Base-by-base conservation (phyloP, 2,113 vertebrate species). In the Poeciliopsis turrubarensis region DNA sequence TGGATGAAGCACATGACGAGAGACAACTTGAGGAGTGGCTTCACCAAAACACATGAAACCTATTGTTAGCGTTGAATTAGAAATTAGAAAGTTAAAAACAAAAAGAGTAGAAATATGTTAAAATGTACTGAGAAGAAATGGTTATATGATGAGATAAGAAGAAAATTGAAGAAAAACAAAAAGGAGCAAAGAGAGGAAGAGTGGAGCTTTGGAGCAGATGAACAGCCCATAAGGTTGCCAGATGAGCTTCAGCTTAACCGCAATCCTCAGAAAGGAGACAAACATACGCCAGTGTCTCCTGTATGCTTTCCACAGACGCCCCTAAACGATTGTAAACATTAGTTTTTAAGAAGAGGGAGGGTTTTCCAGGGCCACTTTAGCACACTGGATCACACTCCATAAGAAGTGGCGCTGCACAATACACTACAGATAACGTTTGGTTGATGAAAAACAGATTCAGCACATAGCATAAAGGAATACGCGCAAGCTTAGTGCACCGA, bases 311-410 rank as follows among this genome's bases (percentile, higher is more conserved):
- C 83, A 82, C 78, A 66, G 88, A 90, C 88, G 80, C 78, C 87
- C 80, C 82, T 90, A 93, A 94, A 91, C 65, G 83, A 92, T 82
- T 92, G 93, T 93, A 94, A 94, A 94, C 92, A 94, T 93, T 90
- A 88, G 84, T 92, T 89, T 86, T 89, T 41, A 14, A 89, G 82
- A 84, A 84, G 67, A 81, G 73, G 82, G 85, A 86, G 75, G 81
- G 73, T 41, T 87, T 86, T 81, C 62, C 6, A 1, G 83, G 86
- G 86, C 76, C 85, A 88, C 82, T 89, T 89, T 75, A 83, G 79
- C 87, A 73, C 73, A 80, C 67, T 80, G 83, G 82, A 87, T 91
- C 79, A 3, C 86, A 86, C 90, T 82, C 83, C 83, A 75, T 80
- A 88, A 81, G 88, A 84, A 82, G 77, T 81, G 81, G 80, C 73